Evolutionary conservation across 2,888 invertebrate species (phyloP), one percentile per base, ranked within the genome.

Genomic region (Girardia tigrina): DNA sequence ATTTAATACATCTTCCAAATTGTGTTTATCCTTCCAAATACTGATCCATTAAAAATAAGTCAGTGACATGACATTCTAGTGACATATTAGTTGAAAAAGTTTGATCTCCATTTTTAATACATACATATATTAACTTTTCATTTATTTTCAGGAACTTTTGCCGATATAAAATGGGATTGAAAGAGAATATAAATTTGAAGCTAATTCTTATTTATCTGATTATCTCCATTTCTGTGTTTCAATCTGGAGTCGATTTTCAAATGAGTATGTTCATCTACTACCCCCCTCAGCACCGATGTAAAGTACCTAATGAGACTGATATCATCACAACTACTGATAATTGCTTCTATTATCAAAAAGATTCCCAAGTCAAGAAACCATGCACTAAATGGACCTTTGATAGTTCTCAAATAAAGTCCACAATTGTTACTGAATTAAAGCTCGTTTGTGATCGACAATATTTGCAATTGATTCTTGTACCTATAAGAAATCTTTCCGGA

Each of bases 161-260:
- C n/a, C n/a, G n/a, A n/a, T n/a, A n/a, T n/a, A n/a, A n/a, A n/a
- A n/a, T n/a, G n/a, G n/a, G n/a, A n/a, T n/a, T n/a, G n/a, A n/a
- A n/a, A n/a, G 56, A 56, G 23, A 56, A 23, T 6, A 56, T 56
- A 6, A 56, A 4, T 56, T 56, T 16, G n/a, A 56, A 16, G 23
- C n/a, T 56, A n/a, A 12, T 56, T 2, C n/a, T 56, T 4, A 56
- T 56, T 12, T 56, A 56, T 56, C 4, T 56, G 4, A 56, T 56
- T 12, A 16, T 56, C 4, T 56, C 56, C n/a, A n/a, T 56, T 4
- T 56, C 56, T 12, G 56, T 56, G n/a, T 56, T 56, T 12, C 56
- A 56, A 56, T 56, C 56, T 56, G 56, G 56, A 16, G 56, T 56
- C n/a, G 56, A 56, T 56, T 56, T 56, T 23, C 56, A 56, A 56